Base-by-base conservation (phyloP, 2,113 vertebrate genomes). In the Tragelaphus buxtoni region DNA sequence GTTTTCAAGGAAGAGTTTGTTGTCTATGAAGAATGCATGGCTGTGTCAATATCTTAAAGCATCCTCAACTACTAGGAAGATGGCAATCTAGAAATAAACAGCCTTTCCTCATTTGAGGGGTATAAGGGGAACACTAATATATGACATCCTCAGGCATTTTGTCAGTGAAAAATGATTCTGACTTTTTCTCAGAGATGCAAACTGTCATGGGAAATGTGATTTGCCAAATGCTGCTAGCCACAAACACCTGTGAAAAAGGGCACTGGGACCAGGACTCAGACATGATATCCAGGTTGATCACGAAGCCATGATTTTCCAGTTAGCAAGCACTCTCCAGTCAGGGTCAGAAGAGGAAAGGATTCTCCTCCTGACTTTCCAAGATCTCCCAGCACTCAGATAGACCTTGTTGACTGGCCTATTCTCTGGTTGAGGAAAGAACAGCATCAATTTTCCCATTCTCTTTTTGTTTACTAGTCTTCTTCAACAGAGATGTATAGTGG, bases 41-140 rank as follows among this genome's bases (percentile, higher is more conserved):
- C 69, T 26, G 49, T 89, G 61, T 97, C 97, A 97, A 74, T 88
- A 90, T 85, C 92, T 97, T 95, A 96, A 96, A 32, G 96, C 22
- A 51, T 0, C 0, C 94, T 94, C 85, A 83, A 42, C 61, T 28
- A 32, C 76, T 72, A 6, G 55, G n/a, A 72, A 94, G 95, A 82
- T 28, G 55, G 91, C 84, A 97, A 93, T 20, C 18, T 24, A 85
- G 96, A 93, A 95, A 94, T 58, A 14, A 45, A 47, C 6, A 49
- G 30, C 3, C 2, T 35, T 90, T 65, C 24, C 5, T 9, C 9
- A 1, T 28, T 24, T 18, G 61, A n/a, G 16, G 47, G 10, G 7
- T 39, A 1, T 0, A 7, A 51, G 72, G 63, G 24, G 4, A 76
- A 18, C 28, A 53, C 18, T 45, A 16, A 42, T 9, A 3, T 3